Evolutionary conservation across 2,797 vertebrate species (phyloP).

Genomic region (Nannoperca obscura): DNA sequence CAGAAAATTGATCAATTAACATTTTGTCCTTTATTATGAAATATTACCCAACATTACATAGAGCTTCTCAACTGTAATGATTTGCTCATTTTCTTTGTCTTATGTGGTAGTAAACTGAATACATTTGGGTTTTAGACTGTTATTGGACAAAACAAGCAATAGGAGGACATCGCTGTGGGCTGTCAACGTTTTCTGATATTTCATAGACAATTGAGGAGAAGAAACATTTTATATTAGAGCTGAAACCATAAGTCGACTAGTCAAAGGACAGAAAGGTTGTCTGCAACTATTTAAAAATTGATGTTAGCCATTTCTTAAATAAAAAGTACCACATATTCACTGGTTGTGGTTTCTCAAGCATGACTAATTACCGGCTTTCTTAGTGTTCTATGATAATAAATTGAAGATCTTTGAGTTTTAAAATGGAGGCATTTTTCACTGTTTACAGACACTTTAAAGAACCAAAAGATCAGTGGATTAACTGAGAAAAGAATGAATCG

Average conservation of each 20-base stretch:
- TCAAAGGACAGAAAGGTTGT: neutral
- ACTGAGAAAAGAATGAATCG: too few relatives aligned
- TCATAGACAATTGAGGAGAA: neutral
- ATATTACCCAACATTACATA: too few relatives aligned
- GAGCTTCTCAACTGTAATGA: neutral
- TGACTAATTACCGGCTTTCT: neutral
- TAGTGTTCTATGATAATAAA: neutral
- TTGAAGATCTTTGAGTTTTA: neutral
- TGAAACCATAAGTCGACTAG: neutral
- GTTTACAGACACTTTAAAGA: neutral
- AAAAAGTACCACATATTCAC: neutral
- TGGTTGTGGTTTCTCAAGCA: neutral
- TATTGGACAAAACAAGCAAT: neutral
- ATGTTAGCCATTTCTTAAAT: neutral
- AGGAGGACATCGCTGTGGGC: neutral
- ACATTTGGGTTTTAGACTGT: neutral
- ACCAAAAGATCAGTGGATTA: neutral
- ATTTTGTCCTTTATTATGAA: neutral
- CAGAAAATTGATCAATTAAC: neutral
- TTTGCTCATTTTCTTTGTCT: neutral
- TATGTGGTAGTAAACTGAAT: neutral
- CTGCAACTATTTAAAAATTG: neutral
- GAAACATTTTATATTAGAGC: neutral
- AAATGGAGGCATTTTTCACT: too few relatives aligned
- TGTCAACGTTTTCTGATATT: neutral